Evolutionary conservation across 35 echinoderm and acorn worm species (phyloP).

Genomic region (Apostichopus californicus): DNA sequence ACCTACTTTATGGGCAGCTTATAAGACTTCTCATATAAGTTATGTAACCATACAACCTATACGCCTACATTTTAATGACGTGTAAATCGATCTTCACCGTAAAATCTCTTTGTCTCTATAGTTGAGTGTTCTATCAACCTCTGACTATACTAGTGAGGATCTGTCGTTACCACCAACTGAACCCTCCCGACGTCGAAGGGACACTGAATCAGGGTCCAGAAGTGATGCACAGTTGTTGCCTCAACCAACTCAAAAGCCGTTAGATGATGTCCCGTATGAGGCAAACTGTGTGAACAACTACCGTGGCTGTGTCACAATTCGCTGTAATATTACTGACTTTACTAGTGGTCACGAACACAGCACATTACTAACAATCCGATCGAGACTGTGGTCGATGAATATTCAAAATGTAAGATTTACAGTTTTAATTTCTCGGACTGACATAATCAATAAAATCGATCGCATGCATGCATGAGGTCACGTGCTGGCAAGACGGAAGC

Average conservation of each 20-base stretch:
- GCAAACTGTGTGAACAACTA: background rate
- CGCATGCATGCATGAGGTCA: no score
- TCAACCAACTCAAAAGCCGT: background rate
- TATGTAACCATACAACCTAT: no score
- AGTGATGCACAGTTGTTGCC: background rate
- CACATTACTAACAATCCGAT: background rate
- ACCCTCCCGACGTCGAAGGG: background rate
- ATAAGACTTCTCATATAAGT: no score
- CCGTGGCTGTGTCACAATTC: background rate
- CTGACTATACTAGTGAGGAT: no score
- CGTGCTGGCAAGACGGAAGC: no score
- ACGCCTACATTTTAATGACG: no score
- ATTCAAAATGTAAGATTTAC: constrained; percentile 2
- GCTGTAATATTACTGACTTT: constrained; percentile 19
- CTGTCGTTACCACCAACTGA: background rate
- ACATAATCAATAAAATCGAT: background rate
- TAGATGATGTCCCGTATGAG: background rate
- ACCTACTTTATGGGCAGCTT: no score
- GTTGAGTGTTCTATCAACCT: no score
- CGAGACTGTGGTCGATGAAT: background rate
- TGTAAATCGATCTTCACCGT: no score
- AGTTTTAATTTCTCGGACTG: background rate
- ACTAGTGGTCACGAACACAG: background rate
- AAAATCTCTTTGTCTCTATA: no score
- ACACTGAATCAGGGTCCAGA: no score